These are phyloP conservation scores for human DNA, from an alignment of 2,113 vertebrate genomes.

Conservation along the genomic window GRCh38 chr1:44850501-44851000, in stretches of 20 bases:
- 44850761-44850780: slow-evolving; percentile 56
- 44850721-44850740: background rate
- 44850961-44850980: slow-evolving; percentile 97
- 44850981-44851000: slow-evolving; percentile 96
- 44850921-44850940: slow-evolving; percentile 65
- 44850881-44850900: slow-evolving; percentile 76
- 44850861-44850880: slow-evolving; percentile 87
- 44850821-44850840: slow-evolving; percentile 73
- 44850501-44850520: background rate
- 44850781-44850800: slow-evolving; percentile 67
- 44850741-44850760: background rate
- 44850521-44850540: background rate
- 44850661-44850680: background rate
- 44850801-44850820: slow-evolving; percentile 30
- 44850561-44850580: slow-evolving; percentile 52
- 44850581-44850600: background rate
- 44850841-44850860: slow-evolving; percentile 79
- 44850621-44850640: background rate
- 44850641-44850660: background rate
- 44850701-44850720: background rate
- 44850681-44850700: background rate
- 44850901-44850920: slow-evolving; percentile 65
- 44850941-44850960: slow-evolving; percentile 93
- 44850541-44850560: background rate
- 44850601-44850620: background rate